A percentile compares a stretch with the other conserved stretches of the same genome.
Conservation (phyloP, 2,113 vertebrate species). For the Cinclus mexicanus region DNA sequence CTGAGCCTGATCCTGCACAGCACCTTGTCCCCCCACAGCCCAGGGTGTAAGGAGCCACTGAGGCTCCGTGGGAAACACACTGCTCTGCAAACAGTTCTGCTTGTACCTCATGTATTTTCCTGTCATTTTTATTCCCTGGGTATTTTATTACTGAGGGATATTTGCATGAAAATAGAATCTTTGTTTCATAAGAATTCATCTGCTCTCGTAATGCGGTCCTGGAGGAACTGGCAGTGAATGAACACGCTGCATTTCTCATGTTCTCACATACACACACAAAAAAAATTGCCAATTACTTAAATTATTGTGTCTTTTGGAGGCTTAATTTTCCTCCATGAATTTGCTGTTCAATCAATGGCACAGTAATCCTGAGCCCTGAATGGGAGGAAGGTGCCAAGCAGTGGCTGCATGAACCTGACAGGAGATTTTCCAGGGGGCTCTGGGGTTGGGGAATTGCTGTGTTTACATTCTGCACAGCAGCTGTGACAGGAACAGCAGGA, state of each 20-base stretch:
- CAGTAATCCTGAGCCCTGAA: not conserved
- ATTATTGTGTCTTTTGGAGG: constrained; percentile 62
- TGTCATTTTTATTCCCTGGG: constrained; percentile 62
- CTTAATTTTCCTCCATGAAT: constrained; percentile 55
- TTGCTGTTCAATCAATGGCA: constrained; percentile 40
- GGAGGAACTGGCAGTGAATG: constrained; percentile 56
- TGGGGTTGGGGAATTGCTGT: not conserved
- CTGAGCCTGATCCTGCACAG: not conserved
- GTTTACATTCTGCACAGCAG: not conserved
- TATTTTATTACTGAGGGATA: constrained; percentile 63
- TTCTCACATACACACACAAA: constrained; percentile 34
- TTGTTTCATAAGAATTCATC: constrained; percentile 68
- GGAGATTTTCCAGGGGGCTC: not conserved
- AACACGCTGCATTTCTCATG: constrained; percentile 39
- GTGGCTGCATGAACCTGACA: not conserved
- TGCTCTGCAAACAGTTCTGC: constrained; percentile 21
- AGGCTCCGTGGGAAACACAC: not conserved
- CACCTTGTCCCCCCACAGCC: not conserved
- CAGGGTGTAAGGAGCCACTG: not conserved
- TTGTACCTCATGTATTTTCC: constrained; percentile 54
- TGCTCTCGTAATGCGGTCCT: not conserved
- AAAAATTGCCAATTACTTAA: constrained; percentile 56
- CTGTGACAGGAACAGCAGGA: rapidly evolving
- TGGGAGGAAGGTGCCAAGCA: not conserved
- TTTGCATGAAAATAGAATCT: constrained; percentile 74